Evolutionary conservation across 2,797 vertebrate genomes (phyloP).

Genomic region (Poecilia velifera): DNA sequence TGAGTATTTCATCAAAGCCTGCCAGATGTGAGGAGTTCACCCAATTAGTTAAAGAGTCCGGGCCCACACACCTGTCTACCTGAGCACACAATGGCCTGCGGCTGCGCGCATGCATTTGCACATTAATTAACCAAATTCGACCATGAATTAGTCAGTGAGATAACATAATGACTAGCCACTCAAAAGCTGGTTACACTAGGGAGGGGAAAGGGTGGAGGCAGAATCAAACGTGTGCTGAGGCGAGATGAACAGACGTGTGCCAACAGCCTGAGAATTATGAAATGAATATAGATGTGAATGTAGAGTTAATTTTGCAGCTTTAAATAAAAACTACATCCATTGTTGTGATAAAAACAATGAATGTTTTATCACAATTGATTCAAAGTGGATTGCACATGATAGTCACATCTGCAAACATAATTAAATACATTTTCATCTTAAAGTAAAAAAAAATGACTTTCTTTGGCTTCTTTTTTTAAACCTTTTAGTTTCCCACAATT

Average conservation of each 20-base stretch:
- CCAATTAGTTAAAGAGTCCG: conserved; percentile 72
- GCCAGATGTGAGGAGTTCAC: conserved; percentile 67
- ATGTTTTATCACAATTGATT: no score
- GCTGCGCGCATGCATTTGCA: conserved; percentile 69
- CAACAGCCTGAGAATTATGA: conserved; percentile 5
- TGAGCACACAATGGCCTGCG: conserved; percentile 65
- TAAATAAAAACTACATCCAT: not conserved
- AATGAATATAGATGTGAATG: conserved; percentile 2
- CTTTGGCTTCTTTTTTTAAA: not conserved
- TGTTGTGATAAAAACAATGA: not conserved
- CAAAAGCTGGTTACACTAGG: conserved; percentile 24
- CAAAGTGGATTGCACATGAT: not conserved
- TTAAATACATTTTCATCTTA: not conserved
- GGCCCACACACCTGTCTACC: conserved; percentile 75
- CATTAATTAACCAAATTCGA: conserved; percentile 65
- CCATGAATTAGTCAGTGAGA: conserved; percentile 69
- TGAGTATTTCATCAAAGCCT: conserved; percentile 46
- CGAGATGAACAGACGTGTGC: not conserved
- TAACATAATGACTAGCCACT: conserved; percentile 58
- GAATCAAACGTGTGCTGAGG: conserved; percentile 2
- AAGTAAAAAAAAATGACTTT: not conserved
- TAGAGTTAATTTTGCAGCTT: not conserved
- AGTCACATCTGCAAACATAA: not conserved
- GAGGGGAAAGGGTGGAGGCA: not conserved
- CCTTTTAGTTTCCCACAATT: not conserved